Evolutionary conservation across 2,113 vertebrate genomes (phyloP).

Genomic region (Microcebus lehilahytsara): DNA sequence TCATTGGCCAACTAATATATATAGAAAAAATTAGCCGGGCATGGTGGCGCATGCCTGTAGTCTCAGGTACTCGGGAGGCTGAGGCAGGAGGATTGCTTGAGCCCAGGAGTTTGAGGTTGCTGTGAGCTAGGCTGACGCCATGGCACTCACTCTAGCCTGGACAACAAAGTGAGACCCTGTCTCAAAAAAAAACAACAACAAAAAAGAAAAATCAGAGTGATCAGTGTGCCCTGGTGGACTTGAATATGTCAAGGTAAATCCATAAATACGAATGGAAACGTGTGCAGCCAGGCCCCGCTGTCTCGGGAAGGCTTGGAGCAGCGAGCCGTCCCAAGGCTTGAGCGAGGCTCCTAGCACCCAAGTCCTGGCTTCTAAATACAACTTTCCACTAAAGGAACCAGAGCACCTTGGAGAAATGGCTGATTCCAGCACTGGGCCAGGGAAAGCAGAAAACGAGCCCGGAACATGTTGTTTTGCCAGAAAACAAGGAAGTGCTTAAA

Average conservation of each 20-base stretch:
- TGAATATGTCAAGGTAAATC: background rate
- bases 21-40: no score
- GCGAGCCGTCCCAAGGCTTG: background rate
- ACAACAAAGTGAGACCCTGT: no score
- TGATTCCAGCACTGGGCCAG: background rate
- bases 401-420: background rate
- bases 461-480: background rate
- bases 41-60: no score
- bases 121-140: no score
- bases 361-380: background rate
- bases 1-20: no score
- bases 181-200: no score
- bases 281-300: background rate
- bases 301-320: background rate
- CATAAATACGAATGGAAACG: rapidly evolving
- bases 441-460: background rate
- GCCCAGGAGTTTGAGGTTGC: no score
- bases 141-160: no score
- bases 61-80: no score
- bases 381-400: background rate
- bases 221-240: background rate
- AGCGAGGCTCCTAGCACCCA: background rate
- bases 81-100: no score
- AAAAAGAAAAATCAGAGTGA: background rate
- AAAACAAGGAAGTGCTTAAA: background rate